Conservation (phyloP, 2,888 invertebrate genomes). For the Sturmia bella region DNA sequence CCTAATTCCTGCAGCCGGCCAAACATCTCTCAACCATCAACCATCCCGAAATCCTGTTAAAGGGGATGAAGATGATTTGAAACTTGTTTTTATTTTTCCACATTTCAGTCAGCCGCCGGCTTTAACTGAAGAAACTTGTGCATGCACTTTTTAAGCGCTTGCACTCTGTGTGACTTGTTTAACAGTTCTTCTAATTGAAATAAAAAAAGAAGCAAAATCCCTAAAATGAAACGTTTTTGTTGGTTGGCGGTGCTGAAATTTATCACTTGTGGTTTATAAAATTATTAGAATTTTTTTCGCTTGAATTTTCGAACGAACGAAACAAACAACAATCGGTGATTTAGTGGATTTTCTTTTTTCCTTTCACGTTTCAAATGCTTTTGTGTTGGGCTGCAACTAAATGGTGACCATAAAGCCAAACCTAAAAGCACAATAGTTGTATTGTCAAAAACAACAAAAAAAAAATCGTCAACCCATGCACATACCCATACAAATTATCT, state of each 20-base stretch:
- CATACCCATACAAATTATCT: constrained; percentile 13
- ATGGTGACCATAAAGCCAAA: constrained; percentile 9
- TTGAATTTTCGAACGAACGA: constrained; percentile 19
- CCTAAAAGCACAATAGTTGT: constrained; percentile 38
- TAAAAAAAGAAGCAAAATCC: background rate
- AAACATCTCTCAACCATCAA: constrained; percentile 19
- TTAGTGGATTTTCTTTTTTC: constrained; percentile 39
- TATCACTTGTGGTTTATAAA: constrained; percentile 59
- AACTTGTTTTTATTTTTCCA: constrained; percentile 55
- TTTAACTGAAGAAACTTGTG: constrained; percentile 43
- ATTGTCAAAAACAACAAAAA: background rate
- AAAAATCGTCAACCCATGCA: background rate
- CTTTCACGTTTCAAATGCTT: constrained; percentile 3
- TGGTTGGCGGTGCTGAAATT: constrained; percentile 34
- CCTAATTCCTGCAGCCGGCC: constrained; percentile 4
- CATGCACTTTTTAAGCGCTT: constrained; percentile 25
- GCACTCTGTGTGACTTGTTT: constrained; percentile 10
- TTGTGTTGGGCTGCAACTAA: constrained; percentile 3
- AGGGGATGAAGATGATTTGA: constrained; percentile 56
- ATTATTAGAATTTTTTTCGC: constrained; percentile 41
- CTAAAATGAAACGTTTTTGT: constrained; percentile 19
- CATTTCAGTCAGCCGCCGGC: constrained; percentile 65
- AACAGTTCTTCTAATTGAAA: background rate
- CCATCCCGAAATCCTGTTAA: constrained; percentile 25
- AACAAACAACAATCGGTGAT: constrained; percentile 34